Percentiles rank a stretch among this genome's conserved stretches.
These are phyloP conservation scores for Stylophora pistillata DNA, from an alignment of 64 coral and sea anemone species.

Conservation along the genomic window DNA sequence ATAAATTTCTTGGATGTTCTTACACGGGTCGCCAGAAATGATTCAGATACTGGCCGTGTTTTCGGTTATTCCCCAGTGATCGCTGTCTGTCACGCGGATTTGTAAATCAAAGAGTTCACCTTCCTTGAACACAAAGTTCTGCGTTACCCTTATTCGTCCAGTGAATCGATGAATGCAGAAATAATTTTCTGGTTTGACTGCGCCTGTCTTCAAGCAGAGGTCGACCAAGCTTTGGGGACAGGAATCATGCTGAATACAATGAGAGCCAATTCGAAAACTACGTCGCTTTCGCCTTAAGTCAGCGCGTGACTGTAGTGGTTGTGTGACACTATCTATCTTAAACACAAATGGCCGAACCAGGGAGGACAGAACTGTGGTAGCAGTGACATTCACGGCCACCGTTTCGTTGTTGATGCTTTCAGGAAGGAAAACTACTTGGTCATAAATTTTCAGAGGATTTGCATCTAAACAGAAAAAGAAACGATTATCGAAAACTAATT, in stretches of 20 bases:
- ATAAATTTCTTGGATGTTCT: background rate
- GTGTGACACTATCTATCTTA: too few relatives aligned
- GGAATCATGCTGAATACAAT: background rate
- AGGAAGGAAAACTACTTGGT: background rate
- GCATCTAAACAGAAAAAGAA: constrained; percentile 1
- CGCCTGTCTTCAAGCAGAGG: background rate
- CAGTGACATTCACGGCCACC: too few relatives aligned
- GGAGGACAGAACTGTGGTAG: too few relatives aligned
- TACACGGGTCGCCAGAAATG: background rate
- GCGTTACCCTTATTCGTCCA: constrained; percentile 13
- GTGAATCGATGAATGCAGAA: constrained; percentile 37
- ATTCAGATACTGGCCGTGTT: background rate
- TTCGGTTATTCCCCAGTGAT: background rate
- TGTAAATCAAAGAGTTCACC: background rate
- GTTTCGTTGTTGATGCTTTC: too few relatives aligned
- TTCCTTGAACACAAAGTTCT: constrained; percentile 12
- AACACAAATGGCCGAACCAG: too few relatives aligned
- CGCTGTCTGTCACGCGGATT: constrained; percentile 30
- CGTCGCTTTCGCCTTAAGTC: background rate
- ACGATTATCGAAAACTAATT: too few relatives aligned
- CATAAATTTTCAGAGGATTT: constrained; percentile 15
- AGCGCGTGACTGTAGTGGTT: background rate
- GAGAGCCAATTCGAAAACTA: constrained; percentile 8
- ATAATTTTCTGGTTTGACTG: background rate
- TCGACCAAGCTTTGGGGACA: constrained; percentile 7